Evolutionary conservation across 2,113 vertebrate genomes (phyloP), one percentile per base, ranked within the genome.

Genomic region (Thermophis baileyi): DNA sequence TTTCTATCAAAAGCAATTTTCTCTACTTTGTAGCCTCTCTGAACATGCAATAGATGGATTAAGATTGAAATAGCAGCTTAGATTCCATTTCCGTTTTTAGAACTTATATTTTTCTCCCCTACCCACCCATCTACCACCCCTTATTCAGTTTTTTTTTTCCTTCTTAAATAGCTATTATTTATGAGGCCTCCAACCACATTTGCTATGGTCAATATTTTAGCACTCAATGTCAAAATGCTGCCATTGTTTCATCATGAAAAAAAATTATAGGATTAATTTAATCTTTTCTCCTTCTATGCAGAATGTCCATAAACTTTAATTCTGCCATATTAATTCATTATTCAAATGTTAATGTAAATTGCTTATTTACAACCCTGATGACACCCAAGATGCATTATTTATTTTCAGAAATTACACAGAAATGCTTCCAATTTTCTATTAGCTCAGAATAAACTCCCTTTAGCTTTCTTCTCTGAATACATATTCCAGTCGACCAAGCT

Each of bases 231-330:
- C 87, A 89, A 46, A 89, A 57, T 35, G 40, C 40, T 57, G 69
- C 35, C 22, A 89, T 49, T 85, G 91, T 89, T 91, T 91, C 60
- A 85, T 85, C 87, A 91, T 91, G 87, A 93, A 54, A 54, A 53
- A 91, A 55, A 85, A 85, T 89, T 89, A 93, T 85, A 44, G 63
- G 63, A 91, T 91, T 88, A 89, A 93, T 89, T 91, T 91, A 85
- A 93, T 91, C 51, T 46, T 63, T 69, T 51, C 47, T 86, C 53
- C 63, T 55, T 89, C 63, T 91, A 85, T 90, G n/a, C 10, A 44
- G 53, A 89, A 91, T 51, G 51, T 88, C 69, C 74, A 86, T 88
- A 86, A 55, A 46, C 54, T 87, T 90, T 63, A 57, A 93, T 69
- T 74, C 69, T 88, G 35, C 88, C 90, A 89, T 47, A 93, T 89